phyloP scores from a whole-genome alignment of 2,888 invertebrate genomes.

The Dicyrtomina minuta region DNA sequence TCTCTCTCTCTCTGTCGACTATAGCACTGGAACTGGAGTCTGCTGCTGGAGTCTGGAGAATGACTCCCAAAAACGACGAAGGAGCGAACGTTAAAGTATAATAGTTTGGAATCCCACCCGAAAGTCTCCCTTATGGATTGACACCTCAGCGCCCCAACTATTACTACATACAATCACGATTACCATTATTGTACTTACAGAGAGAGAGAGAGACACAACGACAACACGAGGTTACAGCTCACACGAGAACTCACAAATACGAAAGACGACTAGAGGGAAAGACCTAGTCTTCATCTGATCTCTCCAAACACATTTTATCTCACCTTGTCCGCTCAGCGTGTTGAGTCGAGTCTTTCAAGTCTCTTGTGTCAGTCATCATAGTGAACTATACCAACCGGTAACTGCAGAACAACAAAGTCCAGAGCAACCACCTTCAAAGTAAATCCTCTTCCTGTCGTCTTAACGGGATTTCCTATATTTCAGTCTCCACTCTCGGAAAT shows the following conservation, averaged over 20 bases:
- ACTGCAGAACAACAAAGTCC: too few species aligned
- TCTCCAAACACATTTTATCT: constrained; percentile 5
- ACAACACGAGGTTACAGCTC: constrained; percentile 8
- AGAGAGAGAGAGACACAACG: too few species aligned
- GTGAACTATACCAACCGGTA: too few species aligned
- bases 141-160: constrained; percentile 45
- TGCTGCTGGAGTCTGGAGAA: too few species aligned
- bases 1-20: not conserved
- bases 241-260: constrained; percentile 13
- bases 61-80: not conserved
- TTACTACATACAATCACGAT: constrained; percentile 19
- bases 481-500: too few species aligned
- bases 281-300: constrained; percentile 24
- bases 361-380: not conserved
- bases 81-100: constrained; percentile 2
- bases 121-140: constrained; percentile 41
- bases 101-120: constrained; percentile 26
- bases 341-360: too few species aligned
- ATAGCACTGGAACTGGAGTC: too few species aligned
- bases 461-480: too few species aligned
- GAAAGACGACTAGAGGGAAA: constrained; percentile 6
- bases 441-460: too few species aligned
- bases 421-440: too few species aligned
- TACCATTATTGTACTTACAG: constrained; percentile 1
- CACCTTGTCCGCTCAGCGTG: not conserved